Evolutionary conservation across 2,797 vertebrate species (phyloP), one percentile per base, ranked within the genome.

Genomic region (Echiichthys vipera): DNA sequence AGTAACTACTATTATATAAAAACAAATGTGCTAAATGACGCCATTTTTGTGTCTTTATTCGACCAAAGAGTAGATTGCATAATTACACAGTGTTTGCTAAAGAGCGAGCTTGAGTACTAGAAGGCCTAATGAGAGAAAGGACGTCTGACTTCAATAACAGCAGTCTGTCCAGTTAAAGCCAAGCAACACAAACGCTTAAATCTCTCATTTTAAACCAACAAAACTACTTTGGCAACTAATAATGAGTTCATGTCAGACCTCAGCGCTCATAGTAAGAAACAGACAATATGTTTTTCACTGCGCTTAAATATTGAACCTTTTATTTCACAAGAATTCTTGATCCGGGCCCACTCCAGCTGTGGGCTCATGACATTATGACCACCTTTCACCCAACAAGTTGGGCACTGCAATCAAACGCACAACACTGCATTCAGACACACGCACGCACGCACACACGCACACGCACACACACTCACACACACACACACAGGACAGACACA

Each of bases 291-390:
- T 0, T 15, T 72, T 63, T 34, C 10, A 51, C 18, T 55, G 30
- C 37, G 20, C 32, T 58, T 20, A 43, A 34, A 36, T 20, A 13
- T 30, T 3, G 27, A 10, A 0, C n/a, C 22, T 49, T 61, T 62
- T 74, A 70, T 73, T 59, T 58, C 2, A 72, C 9, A 29, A 24
- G 14, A 53, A 15, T n/a, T 32, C 13, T 49, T 32, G 37, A 57
- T 68, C 43, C 42, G 15, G 36, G 15, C 15, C 7, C 25, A 56
- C 47, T 53, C 20, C 18, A 53, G 12, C 20, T 54, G 5, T 15
- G 11, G 56, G 32, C 9, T 7, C 24, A 20, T 32, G 24, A 42
- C 30, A 0, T n/a, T 24, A 9, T 25, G 24, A 45, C 1, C 25
- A 2, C n/a, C 3, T n/a, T 30, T 45, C 7, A 53, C 5, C 11